Evolutionary conservation across 2,113 vertebrate species (phyloP).

Genomic region (Dipodomys merriami): DNA sequence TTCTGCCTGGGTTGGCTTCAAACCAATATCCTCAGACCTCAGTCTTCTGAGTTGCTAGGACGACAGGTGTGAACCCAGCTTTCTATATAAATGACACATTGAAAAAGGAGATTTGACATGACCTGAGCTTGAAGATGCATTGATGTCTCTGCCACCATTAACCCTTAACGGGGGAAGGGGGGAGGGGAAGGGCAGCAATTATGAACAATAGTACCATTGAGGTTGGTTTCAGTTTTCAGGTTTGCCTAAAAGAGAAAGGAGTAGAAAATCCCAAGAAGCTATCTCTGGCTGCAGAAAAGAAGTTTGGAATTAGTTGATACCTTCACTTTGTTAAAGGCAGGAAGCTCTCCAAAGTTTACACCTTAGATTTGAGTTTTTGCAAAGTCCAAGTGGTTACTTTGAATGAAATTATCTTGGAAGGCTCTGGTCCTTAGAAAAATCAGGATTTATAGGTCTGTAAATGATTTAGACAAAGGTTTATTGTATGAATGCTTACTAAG

Average conservation of each 20-base stretch:
- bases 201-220: neutral
- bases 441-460: slow-evolving; percentile 27
- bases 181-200: neutral
- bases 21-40: no score
- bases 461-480: slow-evolving; percentile 27
- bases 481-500: slow-evolving; percentile 45
- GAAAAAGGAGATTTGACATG: neutral
- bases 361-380: neutral
- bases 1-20: no score
- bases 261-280: neutral
- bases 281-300: neutral
- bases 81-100: slow-evolving; percentile 13
- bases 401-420: neutral
- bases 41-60: no score
- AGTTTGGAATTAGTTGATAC: neutral
- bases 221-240: neutral
- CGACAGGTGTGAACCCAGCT: neutral
- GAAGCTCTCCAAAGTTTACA: neutral
- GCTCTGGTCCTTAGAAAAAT: neutral
- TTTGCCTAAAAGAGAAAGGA: neutral
- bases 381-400: neutral
- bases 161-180: neutral
- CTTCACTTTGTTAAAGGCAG: slow-evolving; percentile 7
- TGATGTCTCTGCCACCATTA: neutral
- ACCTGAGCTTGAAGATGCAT: neutral